Percentiles rank a stretch among this genome's conserved stretches.
These are phyloP conservation scores for Hylaea fasciaria DNA, from an alignment of 2,888 invertebrate genomes.

Conservation along the genomic window DNA sequence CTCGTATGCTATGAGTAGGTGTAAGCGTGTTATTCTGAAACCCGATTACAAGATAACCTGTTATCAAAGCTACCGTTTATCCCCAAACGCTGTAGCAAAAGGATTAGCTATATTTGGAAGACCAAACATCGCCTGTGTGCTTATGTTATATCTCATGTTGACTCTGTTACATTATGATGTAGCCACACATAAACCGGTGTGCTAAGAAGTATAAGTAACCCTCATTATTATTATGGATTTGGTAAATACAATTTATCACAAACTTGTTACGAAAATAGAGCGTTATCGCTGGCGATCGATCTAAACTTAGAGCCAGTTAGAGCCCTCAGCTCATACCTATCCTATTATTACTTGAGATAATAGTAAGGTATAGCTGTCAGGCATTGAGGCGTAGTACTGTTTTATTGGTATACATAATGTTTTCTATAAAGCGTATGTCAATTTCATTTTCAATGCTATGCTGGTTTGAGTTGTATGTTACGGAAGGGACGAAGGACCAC, in stretches of 20 bases:
- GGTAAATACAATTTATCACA: slow-evolving; percentile 32
- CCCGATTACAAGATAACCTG: slow-evolving; percentile 26
- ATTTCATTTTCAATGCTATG: no score
- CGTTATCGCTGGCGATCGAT: slow-evolving; percentile 16
- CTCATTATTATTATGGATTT: slow-evolving; percentile 8
- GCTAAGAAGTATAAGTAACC: slow-evolving; percentile 32
- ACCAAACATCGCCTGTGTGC: slow-evolving; percentile 39
- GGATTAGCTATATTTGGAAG: slow-evolving; percentile 43
- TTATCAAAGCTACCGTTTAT: slow-evolving; percentile 30
- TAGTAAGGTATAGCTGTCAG: no score
- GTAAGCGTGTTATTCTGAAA: slow-evolving; percentile 17
- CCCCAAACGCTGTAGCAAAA: slow-evolving; percentile 26
- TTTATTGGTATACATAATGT: no score
- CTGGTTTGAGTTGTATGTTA: no score
- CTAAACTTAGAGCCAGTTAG: slow-evolving; percentile 18
- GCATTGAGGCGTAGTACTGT: no score
- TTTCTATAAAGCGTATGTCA: no score
- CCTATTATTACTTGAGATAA: neutral
- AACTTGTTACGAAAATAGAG: slow-evolving; percentile 26
- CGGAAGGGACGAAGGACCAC: no score
- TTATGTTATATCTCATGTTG: slow-evolving; percentile 33
- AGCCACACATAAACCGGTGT: slow-evolving; percentile 23
- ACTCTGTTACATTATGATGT: slow-evolving; percentile 29
- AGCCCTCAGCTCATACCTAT: neutral
- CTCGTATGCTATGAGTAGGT: slow-evolving; percentile 14